phyloP scores from a whole-genome alignment of 2,797 vertebrate genomes.

The Enteromius afrohamiltoni region DNA sequence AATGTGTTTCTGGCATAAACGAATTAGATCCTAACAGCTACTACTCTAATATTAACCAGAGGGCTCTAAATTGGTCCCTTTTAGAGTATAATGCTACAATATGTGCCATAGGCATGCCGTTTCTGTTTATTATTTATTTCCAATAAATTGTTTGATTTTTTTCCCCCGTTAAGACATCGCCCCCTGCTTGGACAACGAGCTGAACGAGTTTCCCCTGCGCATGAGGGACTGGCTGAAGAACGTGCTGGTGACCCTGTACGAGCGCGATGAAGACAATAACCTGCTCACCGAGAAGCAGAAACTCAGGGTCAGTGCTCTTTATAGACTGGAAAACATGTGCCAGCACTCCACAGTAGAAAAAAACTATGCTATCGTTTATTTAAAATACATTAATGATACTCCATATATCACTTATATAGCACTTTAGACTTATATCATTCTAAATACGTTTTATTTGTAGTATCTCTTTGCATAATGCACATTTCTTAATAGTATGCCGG shows the following conservation, averaged over 20 bases:
- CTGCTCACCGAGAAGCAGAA: conserved; percentile 98
- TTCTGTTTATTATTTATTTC: conserved; percentile 19
- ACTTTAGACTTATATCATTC: not conserved
- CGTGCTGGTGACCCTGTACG: conserved; percentile 93
- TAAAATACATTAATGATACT: not conserved
- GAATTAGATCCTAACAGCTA: conserved; percentile 33
- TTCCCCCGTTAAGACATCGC: conserved; percentile 80
- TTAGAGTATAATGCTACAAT: conserved; percentile 17
- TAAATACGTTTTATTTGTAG: not conserved
- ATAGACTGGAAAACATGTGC: not conserved
- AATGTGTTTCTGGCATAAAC: conserved; percentile 44
- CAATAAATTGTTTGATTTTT: conserved; percentile 10
- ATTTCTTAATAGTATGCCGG: not conserved
- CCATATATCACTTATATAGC: not conserved
- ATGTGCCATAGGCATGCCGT: not conserved
- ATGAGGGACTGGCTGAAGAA: conserved; percentile 99
- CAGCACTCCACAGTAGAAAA: not conserved
- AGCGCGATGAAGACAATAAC: conserved; percentile 94
- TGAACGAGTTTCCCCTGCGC: conserved; percentile 94
- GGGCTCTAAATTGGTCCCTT: conserved; percentile 37
- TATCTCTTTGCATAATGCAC: not conserved
- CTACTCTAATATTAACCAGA: conserved; percentile 24
- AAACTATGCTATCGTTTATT: not conserved
- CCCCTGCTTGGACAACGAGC: conserved; percentile 88
- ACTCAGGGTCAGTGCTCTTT: conserved; percentile 82